phyloP scores from a whole-genome alignment of 37 sponge, comb jelly and placozoan genomes.

The Theonella swinhoei region DNA sequence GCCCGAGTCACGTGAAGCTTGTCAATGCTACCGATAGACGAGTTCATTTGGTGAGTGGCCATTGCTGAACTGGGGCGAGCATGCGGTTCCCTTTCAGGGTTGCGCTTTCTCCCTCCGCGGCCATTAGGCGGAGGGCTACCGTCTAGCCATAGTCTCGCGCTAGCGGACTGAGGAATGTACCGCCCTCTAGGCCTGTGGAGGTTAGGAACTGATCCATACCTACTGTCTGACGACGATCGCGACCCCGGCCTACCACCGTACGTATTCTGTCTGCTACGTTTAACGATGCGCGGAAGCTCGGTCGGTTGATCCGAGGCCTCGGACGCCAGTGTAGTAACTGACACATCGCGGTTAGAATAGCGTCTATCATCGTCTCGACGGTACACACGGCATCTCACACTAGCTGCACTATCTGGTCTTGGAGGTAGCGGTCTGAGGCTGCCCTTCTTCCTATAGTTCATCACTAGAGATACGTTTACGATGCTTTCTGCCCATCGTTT shows the following conservation, averaged over 20 bases:
- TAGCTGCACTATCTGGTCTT: background rate
- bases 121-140: conserved; percentile 9
- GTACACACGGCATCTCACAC: background rate
- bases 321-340: background rate
- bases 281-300: background rate
- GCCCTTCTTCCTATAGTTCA: conserved; percentile 30
- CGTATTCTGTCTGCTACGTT: background rate
- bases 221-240: background rate
- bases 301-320: background rate
- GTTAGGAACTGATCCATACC: background rate
- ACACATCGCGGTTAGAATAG: background rate
- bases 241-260: background rate
- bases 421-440: conserved; percentile 17
- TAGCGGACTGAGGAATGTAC: background rate
- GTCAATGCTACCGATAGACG: background rate
- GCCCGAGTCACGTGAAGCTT: background rate
- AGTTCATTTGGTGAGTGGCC: background rate
- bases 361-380: background rate
- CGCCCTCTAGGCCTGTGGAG: background rate
- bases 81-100: background rate
- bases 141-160: conserved; percentile 12
- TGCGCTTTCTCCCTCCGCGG: background rate
- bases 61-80: background rate
- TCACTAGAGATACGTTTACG: conserved; percentile 15
- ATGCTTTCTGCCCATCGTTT: conserved; percentile 43